phyloP scores from a whole-genome alignment of 2,888 invertebrate genomes.

The Lymantria dispar region DNA sequence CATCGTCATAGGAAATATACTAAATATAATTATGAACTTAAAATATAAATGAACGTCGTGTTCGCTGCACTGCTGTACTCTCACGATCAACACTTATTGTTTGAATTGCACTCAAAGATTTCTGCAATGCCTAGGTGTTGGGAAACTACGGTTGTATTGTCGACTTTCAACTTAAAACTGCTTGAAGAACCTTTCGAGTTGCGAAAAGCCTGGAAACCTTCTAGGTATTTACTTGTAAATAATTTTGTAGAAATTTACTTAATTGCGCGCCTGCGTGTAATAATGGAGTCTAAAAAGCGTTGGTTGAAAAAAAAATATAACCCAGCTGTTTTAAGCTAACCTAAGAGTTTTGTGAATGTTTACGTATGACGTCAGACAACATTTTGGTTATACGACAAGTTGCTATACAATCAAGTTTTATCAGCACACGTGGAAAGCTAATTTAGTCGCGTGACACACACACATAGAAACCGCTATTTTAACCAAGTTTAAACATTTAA shows the following conservation, averaged over 20 bases:
- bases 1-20: conserved; percentile 57
- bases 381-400: conserved; percentile 33
- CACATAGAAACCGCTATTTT: conserved; percentile 10
- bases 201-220: conserved; percentile 74
- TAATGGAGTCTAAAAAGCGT: too few species aligned
- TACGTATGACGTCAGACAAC: conserved; percentile 30
- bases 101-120: conserved; percentile 73
- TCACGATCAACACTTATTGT: conserved; percentile 74
- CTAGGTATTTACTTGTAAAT: conserved; percentile 41
- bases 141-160: conserved; percentile 59
- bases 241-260: conserved; percentile 20
- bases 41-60: conserved; percentile 28
- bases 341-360: conserved; percentile 16
- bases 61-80: conserved; percentile 57
- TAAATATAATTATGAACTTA: conserved; percentile 53
- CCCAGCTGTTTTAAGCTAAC: too few species aligned
- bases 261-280: too few species aligned
- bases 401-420: conserved; percentile 46
- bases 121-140: conserved; percentile 73
- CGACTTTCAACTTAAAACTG: conserved; percentile 66
- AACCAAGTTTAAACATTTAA: not conserved
- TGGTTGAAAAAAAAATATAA: too few species aligned
- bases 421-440: conserved; percentile 58
- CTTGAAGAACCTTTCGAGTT: conserved; percentile 73
- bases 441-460: conserved; percentile 45